Conservation (phyloP, 2,113 vertebrate species). For the Xiphorhynchus elegans region DNA sequence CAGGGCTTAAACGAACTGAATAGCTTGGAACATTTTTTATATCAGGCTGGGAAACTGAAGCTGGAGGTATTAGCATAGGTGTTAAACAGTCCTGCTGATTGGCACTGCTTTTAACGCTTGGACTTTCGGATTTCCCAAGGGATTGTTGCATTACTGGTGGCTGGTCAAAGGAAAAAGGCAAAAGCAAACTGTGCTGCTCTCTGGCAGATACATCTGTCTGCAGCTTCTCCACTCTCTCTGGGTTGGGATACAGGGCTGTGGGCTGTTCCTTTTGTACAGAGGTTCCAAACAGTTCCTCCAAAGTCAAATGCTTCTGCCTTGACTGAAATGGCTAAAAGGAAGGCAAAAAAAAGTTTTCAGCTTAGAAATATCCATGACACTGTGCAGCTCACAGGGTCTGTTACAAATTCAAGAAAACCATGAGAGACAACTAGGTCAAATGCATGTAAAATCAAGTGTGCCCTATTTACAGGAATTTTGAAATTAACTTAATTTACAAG, state of each 20-base stretch:
- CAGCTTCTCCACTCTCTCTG: conserved; percentile 72
- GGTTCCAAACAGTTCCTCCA: conserved; percentile 96
- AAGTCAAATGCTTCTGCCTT: conserved; percentile 94
- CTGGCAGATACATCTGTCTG: conserved; percentile 71
- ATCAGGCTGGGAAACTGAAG: conserved; percentile 76
- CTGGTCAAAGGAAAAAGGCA: conserved; percentile 80
- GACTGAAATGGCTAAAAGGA: conserved; percentile 80
- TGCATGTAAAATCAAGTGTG: neutral
- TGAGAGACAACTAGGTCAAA: neutral
- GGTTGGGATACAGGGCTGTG: conserved; percentile 54
- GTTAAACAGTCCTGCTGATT: conserved; percentile 67
- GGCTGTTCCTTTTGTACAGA: conserved; percentile 89
- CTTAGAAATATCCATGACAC: neutral
- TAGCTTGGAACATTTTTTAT: conserved; percentile 74
- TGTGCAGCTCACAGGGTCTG: neutral
- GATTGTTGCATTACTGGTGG: conserved; percentile 71
- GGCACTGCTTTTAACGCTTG: conserved; percentile 50
- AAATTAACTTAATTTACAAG: neutral
- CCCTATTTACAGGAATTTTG: neutral
- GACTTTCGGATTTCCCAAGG: conserved; percentile 71
- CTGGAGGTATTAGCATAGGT: conserved; percentile 76
- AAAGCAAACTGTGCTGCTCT: conserved; percentile 76
- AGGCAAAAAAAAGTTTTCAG: neutral
- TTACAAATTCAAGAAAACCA: neutral
- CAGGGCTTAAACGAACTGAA: conserved; percentile 74